Conservation (phyloP, 2,113 vertebrate genomes). For the Buteo buteo region DNA sequence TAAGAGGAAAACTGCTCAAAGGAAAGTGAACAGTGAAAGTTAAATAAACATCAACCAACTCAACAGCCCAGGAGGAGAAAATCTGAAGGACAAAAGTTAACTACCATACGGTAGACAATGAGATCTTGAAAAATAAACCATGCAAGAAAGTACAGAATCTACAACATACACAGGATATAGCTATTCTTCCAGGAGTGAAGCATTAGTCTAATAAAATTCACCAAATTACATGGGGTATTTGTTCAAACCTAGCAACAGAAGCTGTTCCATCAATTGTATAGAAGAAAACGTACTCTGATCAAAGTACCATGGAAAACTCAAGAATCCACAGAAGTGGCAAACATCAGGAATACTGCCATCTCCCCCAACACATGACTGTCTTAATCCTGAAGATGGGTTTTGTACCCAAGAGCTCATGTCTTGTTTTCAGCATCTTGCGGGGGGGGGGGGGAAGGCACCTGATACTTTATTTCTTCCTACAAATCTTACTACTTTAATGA, state of each 20-base stretch:
- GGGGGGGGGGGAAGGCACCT: accelerated
- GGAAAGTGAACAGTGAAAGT: background rate
- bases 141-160: background rate
- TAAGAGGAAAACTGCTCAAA: background rate
- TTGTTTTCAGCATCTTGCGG: background rate
- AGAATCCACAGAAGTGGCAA: background rate
- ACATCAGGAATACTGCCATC: background rate
- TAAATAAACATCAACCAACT: background rate
- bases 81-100: background rate
- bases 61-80: background rate
- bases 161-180: background rate
- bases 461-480: background rate
- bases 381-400: background rate
- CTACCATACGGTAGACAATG: background rate
- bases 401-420: background rate
- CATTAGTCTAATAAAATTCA: background rate
- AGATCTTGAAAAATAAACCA: background rate
- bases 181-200: background rate
- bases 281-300: background rate
- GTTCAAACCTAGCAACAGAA: background rate
- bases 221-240: background rate
- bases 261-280: background rate
- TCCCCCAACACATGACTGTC: background rate
- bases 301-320: background rate
- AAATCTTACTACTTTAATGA: background rate